Conservation (phyloP, 2,888 invertebrate genomes). For the Pharmacophagus antenor region DNA sequence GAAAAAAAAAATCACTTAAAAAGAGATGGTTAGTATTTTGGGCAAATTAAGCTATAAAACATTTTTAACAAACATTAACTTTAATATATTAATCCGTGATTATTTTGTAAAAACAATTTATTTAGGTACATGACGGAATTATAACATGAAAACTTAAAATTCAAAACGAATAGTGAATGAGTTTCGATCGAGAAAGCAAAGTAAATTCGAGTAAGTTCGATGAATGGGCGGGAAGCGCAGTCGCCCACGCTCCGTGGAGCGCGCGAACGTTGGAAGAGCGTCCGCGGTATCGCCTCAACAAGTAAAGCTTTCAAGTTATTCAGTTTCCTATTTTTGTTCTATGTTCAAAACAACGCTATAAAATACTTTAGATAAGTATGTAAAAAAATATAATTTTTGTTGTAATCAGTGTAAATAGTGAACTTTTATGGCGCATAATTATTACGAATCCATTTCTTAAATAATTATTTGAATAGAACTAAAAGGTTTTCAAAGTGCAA, state of each 20-base stretch:
- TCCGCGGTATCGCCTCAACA: slow-evolving; percentile 32
- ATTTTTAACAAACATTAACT: too few species aligned
- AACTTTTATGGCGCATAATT: not conserved
- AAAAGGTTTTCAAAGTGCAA: too few species aligned
- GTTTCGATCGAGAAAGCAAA: slow-evolving; percentile 51
- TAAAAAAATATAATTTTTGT: not conserved
- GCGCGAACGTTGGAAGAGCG: slow-evolving; percentile 67
- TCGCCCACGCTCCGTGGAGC: slow-evolving; percentile 72
- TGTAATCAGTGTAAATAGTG: not conserved
- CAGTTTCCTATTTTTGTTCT: slow-evolving; percentile 1
- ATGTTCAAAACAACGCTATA: not conserved
- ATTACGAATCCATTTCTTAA: too few species aligned
- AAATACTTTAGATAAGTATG: not conserved
- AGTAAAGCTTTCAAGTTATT: slow-evolving; percentile 18
- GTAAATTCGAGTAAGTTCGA: slow-evolving; percentile 54
- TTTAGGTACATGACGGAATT: too few species aligned
- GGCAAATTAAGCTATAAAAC: too few species aligned
- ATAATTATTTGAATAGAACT: too few species aligned
- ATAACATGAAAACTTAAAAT: not conserved
- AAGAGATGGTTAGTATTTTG: too few species aligned
- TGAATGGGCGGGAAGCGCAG: slow-evolving; percentile 73
- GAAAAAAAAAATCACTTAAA: too few species aligned
- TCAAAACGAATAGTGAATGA: slow-evolving; percentile 34
- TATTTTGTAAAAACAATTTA: too few species aligned
- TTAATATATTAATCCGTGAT: too few species aligned